Conservation (phyloP, 2,113 vertebrate species). For the Hemibagrus wyckioides region DNA sequence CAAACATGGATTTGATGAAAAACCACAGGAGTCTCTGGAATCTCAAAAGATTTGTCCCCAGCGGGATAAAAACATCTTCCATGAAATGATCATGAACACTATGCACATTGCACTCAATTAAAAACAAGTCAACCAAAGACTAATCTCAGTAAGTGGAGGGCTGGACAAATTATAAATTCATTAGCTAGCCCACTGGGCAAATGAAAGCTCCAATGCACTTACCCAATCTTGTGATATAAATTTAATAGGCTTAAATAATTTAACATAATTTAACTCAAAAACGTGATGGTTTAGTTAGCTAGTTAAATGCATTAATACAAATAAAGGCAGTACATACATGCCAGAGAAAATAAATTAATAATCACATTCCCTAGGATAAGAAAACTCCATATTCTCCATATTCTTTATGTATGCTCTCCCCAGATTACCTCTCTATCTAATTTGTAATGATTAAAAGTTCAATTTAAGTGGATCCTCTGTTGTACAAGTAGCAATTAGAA, state of each 20-base stretch:
- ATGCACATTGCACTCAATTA: neutral
- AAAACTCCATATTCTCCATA: neutral
- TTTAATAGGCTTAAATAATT: neutral
- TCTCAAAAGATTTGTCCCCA: neutral
- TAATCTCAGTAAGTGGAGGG: neutral
- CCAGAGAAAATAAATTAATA: neutral
- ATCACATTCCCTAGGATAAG: neutral
- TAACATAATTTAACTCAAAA: neutral
- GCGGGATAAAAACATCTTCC: neutral
- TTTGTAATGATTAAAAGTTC: neutral
- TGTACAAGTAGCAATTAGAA: neutral
- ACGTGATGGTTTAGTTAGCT: neutral
- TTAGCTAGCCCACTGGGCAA: neutral
- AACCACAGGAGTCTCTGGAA: neutral
- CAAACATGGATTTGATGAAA: neutral
- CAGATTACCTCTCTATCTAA: neutral
- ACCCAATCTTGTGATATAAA: neutral
- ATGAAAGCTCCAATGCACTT: neutral
- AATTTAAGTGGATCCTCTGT: neutral
- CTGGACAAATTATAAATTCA: slow-evolving; percentile 3
- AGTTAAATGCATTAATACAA: neutral
- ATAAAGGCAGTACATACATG: neutral
- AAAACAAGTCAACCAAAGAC: neutral
- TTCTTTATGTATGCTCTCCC: neutral
- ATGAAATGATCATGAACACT: slow-evolving; percentile 8